phyloP scores from a whole-genome alignment of 2,797 vertebrate species.

The Ataeniobius toweri region DNA sequence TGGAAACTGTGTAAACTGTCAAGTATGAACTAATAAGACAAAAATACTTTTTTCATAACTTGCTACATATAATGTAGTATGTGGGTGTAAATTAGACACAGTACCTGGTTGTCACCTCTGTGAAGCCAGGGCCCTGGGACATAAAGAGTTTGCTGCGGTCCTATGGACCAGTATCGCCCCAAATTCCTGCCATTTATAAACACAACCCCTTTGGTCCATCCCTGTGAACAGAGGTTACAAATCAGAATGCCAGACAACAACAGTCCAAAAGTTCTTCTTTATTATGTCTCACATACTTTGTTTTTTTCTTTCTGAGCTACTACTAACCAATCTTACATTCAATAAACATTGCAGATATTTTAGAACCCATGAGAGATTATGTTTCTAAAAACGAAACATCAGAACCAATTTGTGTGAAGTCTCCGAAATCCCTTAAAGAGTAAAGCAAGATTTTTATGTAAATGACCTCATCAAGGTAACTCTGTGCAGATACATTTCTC shows the following conservation, averaged over 20 bases:
- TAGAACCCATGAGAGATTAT: not conserved
- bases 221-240: constrained; percentile 74
- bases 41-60: not conserved
- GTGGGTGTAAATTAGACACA: not conserved
- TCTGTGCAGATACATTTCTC: too few relatives aligned
- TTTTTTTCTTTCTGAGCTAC: not conserved
- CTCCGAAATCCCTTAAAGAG: constrained; percentile 4
- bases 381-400: not conserved
- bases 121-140: constrained; percentile 88
- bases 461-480: constrained; percentile 11
- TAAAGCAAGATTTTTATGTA: not conserved
- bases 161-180: constrained; percentile 89
- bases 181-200: constrained; percentile 91
- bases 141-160: constrained; percentile 91
- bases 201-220: constrained; percentile 90
- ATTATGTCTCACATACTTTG: not conserved
- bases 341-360: not conserved
- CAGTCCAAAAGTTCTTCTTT: not conserved
- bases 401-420: constrained; percentile 8
- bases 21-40: not conserved
- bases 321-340: not conserved
- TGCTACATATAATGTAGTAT: not conserved
- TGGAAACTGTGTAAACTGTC: not conserved
- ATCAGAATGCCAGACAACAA: not conserved
- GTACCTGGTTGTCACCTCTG: constrained; percentile 87